A percentile compares a stretch with the other conserved stretches of the same genome.
phyloP scores from a whole-genome alignment of 1,140 invertebrate genomes.

The Papilio helenus region DNA sequence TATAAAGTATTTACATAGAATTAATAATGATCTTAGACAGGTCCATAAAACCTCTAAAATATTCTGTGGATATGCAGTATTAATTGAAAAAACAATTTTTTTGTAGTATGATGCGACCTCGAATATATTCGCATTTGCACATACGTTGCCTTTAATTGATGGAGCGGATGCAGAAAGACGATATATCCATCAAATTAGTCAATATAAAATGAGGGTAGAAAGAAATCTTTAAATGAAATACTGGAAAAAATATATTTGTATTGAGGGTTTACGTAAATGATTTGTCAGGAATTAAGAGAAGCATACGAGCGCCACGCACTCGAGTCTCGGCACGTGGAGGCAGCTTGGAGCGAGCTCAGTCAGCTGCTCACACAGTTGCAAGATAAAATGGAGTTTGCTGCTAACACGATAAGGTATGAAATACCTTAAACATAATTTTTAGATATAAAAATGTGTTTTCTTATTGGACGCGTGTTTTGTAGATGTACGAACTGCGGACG shows the following conservation, averaged over 20 bases:
- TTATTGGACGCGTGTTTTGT: background rate
- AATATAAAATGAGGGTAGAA: background rate
- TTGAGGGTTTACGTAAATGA: background rate
- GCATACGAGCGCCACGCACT: conserved; percentile 88
- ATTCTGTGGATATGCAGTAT: no score
- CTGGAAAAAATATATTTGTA: background rate
- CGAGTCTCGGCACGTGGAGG: conserved; percentile 91
- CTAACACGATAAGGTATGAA: conserved; percentile 89
- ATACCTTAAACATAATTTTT: no score
- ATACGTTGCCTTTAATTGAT: no score
- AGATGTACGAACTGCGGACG: conserved; percentile 94
- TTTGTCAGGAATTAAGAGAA: conserved; percentile 88
- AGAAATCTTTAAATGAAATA: background rate
- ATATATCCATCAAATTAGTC: no score
- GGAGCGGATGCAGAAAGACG: no score
- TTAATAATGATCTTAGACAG: no score
- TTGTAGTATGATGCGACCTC: no score
- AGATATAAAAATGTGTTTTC: background rate
- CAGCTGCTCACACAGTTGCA: conserved; percentile 93
- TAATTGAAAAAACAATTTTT: no score
- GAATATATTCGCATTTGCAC: no score
- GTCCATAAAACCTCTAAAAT: no score
- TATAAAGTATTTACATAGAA: no score
- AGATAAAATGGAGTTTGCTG: conserved; percentile 96
- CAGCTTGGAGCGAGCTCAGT: conserved; percentile 92